Evolutionary conservation across 2,888 invertebrate genomes (phyloP).

Genomic region (Lordiphosa andalusiaca): DNA sequence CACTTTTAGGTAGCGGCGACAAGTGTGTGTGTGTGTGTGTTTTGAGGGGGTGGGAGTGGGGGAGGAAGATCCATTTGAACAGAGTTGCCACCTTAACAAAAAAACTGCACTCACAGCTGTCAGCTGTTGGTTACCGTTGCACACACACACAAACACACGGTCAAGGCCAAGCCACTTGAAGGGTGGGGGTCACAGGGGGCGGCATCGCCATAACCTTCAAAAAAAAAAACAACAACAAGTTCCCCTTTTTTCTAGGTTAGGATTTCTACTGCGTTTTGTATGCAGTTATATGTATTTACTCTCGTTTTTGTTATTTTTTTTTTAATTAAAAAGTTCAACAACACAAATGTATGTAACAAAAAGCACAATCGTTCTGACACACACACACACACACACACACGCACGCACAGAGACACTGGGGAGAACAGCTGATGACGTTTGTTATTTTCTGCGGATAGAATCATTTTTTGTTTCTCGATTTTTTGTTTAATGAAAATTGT

Average conservation of each 20-base stretch:
- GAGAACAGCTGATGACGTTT: conserved; percentile 67
- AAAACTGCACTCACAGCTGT: conserved; percentile 45
- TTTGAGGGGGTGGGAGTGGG: conserved; percentile 12
- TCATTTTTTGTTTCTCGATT: conserved; percentile 40
- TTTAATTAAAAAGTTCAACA: conserved; percentile 2
- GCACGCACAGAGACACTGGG: conserved; percentile 23
- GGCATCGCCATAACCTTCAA: conserved; percentile 59
- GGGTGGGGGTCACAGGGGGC: conserved; percentile 8
- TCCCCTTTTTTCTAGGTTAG: conserved; percentile 56
- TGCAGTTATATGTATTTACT: background rate
- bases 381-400: conserved; percentile 8
- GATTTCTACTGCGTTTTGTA: conserved; percentile 26
- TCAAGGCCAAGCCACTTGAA: conserved; percentile 32
- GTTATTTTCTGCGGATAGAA: conserved; percentile 61
- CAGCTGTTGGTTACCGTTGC: conserved; percentile 61
- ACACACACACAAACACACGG: conserved; percentile 35
- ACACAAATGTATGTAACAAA: conserved; percentile 2
- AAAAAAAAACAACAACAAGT: conserved; percentile 38
- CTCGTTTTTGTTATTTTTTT: conserved; percentile 4
- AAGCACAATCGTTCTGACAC: conserved; percentile 6
- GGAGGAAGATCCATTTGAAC: conserved; percentile 6
- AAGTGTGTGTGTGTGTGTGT: conserved; percentile 1
- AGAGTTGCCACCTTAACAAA: conserved; percentile 26
- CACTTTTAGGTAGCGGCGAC: conserved; percentile 1
- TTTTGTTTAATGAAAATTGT: conserved; percentile 56